Evolutionary conservation across 2,888 invertebrate species (phyloP).

Genomic region (Azorinus chamasolen): DNA sequence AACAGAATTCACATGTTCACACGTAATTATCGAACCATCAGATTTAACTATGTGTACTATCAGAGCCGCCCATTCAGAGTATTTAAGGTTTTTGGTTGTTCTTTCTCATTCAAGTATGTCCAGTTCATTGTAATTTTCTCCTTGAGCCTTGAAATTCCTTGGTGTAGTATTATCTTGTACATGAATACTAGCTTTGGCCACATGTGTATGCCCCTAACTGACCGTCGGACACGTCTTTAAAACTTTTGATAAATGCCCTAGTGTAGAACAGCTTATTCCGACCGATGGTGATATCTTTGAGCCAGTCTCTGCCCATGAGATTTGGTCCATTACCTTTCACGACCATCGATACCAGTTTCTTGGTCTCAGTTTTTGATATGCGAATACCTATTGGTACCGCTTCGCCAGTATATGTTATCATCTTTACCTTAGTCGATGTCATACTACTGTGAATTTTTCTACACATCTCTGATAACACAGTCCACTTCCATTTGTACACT

Average conservation of each 20-base stretch:
- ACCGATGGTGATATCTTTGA: slow-evolving; percentile 3
- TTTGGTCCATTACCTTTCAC: slow-evolving; percentile 14
- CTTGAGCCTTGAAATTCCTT: background rate
- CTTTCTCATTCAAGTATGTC: background rate
- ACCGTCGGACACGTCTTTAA: background rate
- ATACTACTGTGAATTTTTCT: background rate
- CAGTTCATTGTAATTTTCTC: background rate
- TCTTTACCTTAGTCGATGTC: background rate
- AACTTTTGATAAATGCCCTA: background rate
- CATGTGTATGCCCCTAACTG: background rate
- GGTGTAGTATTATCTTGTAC: no score
- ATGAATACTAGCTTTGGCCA: no score
- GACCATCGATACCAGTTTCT: background rate
- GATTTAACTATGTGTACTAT: slow-evolving; percentile 10
- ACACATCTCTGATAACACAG: slow-evolving; percentile 23
- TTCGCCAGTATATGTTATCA: slow-evolving; percentile 26
- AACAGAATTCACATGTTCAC: no score
- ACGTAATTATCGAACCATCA: slow-evolving; percentile 8
- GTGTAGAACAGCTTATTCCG: slow-evolving; percentile 17
- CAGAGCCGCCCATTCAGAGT: slow-evolving; percentile 11
- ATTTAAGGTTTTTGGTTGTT: slow-evolving; percentile 1
- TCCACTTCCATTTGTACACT: slow-evolving; percentile 38
- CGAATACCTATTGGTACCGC: background rate
- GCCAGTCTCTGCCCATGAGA: slow-evolving; percentile 29
- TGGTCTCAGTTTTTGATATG: background rate